phyloP scores from a whole-genome alignment of 2,797 vertebrate species.

The Aphelocoma californica region DNA sequence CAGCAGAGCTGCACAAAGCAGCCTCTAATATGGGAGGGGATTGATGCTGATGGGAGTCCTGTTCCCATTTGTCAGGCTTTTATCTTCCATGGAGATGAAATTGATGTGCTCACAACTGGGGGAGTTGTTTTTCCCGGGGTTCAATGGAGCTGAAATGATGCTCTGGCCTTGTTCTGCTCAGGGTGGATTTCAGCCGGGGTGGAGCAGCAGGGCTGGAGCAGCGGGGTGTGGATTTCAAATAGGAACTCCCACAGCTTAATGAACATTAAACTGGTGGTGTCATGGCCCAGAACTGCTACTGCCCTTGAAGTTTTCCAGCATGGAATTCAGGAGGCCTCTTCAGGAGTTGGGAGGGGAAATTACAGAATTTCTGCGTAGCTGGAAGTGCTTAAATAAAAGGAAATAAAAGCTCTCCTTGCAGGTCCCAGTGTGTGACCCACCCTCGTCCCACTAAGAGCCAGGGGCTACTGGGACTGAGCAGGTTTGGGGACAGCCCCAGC shows the following conservation, averaged over 20 bases:
- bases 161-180: constrained; percentile 10
- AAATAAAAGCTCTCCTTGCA: neutral
- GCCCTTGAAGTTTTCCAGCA: neutral
- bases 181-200: neutral
- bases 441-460: rapidly evolving
- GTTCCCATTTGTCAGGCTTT: neutral
- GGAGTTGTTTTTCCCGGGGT: neutral
- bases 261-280: neutral
- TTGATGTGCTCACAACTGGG: neutral
- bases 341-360: neutral
- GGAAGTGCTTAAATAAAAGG: neutral
- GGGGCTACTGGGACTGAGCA: neutral
- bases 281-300: neutral
- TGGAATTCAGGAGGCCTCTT: neutral
- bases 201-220: neutral
- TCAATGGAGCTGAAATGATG: neutral
- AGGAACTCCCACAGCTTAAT: constrained; percentile 2
- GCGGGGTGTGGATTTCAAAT: neutral
- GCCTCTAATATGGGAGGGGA: neutral
- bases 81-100: neutral
- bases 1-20: neutral
- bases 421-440: rapidly evolving
- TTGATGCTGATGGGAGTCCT: neutral
- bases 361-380: neutral
- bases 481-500: neutral